Conservation (phyloP, 1,140 invertebrate species). For the Lordiphosa collinella region DNA sequence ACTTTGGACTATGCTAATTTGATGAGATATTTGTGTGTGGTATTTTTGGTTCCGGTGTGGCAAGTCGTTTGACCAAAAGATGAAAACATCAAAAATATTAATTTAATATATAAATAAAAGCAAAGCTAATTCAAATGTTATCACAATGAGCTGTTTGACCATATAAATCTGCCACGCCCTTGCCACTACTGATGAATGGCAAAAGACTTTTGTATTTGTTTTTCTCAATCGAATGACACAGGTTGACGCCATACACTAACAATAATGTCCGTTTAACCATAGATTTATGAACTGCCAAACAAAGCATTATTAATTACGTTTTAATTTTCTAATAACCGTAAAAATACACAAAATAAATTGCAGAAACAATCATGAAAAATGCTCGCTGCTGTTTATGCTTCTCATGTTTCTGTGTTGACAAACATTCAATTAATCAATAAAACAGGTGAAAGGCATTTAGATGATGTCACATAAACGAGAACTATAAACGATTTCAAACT, state of each 20-base stretch:
- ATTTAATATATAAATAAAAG: slow-evolving; percentile 51
- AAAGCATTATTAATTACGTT: slow-evolving; percentile 72
- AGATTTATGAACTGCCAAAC: slow-evolving; percentile 53
- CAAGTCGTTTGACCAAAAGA: slow-evolving; percentile 21
- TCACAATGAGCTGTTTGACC: slow-evolving; percentile 19
- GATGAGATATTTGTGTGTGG: slow-evolving; percentile 14
- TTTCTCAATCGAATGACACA: slow-evolving; percentile 45
- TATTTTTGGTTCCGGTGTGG: slow-evolving; percentile 51
- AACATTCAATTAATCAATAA: slow-evolving; percentile 63
- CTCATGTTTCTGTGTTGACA: slow-evolving; percentile 44
- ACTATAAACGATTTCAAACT: no score
- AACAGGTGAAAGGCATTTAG: slow-evolving; percentile 60
- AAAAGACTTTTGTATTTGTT: slow-evolving; percentile 24
- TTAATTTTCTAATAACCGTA: slow-evolving; percentile 70
- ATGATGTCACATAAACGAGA: slow-evolving; percentile 55
- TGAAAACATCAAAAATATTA: slow-evolving; percentile 38
- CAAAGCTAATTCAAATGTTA: slow-evolving; percentile 35
- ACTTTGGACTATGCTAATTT: slow-evolving; percentile 52
- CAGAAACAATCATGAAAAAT: slow-evolving; percentile 26
- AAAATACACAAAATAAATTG: slow-evolving; percentile 58
- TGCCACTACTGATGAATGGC: slow-evolving; percentile 27
- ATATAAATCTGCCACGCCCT: slow-evolving; percentile 56
- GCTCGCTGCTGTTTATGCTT: slow-evolving; percentile 29
- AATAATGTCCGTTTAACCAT: slow-evolving; percentile 46
- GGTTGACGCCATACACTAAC: slow-evolving; percentile 52